Conservation (phyloP, 2,797 vertebrate genomes). For the Synaphobranchus kaupii region DNA sequence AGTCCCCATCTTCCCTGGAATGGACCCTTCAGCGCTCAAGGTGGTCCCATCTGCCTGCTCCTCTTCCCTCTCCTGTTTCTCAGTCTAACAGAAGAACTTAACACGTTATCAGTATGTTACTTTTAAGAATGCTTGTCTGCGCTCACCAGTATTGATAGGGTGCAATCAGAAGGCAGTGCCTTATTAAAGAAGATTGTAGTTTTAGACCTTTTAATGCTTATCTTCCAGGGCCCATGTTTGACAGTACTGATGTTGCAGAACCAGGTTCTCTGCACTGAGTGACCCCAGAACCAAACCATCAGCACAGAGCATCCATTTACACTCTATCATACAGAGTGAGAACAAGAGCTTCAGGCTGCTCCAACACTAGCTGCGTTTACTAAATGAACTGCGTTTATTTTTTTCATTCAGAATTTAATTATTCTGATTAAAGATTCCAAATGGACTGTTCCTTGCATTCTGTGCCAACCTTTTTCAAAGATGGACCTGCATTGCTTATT, state of each 20-base stretch:
- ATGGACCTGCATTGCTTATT: neutral
- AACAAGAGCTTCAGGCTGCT: too few relatives aligned
- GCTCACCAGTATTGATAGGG: too few relatives aligned
- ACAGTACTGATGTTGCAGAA: neutral
- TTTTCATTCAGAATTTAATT: too few relatives aligned
- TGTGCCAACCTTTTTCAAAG: neutral
- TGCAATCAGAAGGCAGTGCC: neutral
- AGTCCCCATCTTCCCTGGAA: constrained; percentile 77
- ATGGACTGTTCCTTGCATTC: neutral
- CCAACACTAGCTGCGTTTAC: too few relatives aligned
- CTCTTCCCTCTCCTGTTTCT: neutral
- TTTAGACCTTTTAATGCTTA: neutral
- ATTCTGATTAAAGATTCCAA: too few relatives aligned
- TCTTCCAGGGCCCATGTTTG: neutral
- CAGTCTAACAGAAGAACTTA: neutral
- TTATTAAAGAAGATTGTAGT: neutral
- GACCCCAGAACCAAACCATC: neutral
- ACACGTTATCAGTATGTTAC: neutral
- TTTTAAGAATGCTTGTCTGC: neutral
- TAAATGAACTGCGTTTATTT: too few relatives aligned
- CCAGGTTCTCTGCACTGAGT: neutral
- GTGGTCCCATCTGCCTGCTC: constrained; percentile 55
- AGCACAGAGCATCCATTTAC: neutral
- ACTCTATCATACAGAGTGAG: neutral
- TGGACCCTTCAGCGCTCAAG: constrained; percentile 79